Percentiles rank a stretch among this genome's conserved stretches.
Conservation (phyloP, 2,888 invertebrate species). For the Pardosa pseudoannulata region DNA sequence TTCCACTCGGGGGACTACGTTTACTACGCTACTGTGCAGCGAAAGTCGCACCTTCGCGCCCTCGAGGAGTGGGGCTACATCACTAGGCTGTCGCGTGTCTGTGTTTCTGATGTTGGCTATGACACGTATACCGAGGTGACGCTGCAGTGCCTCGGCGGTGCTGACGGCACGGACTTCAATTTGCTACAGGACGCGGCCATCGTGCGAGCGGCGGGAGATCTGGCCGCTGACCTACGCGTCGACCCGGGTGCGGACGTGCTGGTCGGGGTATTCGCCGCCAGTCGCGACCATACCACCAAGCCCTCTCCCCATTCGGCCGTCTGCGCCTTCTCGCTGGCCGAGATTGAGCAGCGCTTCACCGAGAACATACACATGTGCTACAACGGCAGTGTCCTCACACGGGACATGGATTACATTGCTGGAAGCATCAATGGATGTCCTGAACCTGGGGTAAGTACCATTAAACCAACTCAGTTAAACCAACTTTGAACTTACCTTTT, state of each 20-base stretch:
- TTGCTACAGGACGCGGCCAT: constrained; percentile 96
- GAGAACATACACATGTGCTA: constrained; percentile 99
- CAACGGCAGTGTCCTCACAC: constrained; percentile 93
- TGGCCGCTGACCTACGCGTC: constrained; percentile 84
- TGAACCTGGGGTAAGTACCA: constrained; percentile 85
- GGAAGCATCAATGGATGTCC: constrained; percentile 95
- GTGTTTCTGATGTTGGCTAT: constrained; percentile 95
- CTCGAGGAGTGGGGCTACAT: constrained; percentile 94
- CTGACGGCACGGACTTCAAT: constrained; percentile 84
- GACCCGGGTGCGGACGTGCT: constrained; percentile 88
- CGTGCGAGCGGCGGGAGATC: constrained; percentile 87
- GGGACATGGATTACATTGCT: constrained; percentile 93
- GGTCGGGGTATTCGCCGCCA: constrained; percentile 86
- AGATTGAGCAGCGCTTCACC: constrained; percentile 94
- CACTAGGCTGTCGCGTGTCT: constrained; percentile 92
- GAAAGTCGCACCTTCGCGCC: constrained; percentile 91
- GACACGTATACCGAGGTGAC: constrained; percentile 98
- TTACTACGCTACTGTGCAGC: constrained; percentile 96
- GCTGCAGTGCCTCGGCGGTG: constrained; percentile 88
- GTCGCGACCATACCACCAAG: constrained; percentile 72
- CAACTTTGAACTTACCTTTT: too few relatives aligned
- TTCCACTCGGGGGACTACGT: constrained; percentile 97
- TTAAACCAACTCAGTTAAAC: too few relatives aligned
- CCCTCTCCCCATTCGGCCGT: constrained; percentile 84
- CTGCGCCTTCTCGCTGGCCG: constrained; percentile 92